Evolutionary conservation across 1,140 invertebrate genomes (phyloP).

Genomic region (Thaumatotibia leucotreta): DNA sequence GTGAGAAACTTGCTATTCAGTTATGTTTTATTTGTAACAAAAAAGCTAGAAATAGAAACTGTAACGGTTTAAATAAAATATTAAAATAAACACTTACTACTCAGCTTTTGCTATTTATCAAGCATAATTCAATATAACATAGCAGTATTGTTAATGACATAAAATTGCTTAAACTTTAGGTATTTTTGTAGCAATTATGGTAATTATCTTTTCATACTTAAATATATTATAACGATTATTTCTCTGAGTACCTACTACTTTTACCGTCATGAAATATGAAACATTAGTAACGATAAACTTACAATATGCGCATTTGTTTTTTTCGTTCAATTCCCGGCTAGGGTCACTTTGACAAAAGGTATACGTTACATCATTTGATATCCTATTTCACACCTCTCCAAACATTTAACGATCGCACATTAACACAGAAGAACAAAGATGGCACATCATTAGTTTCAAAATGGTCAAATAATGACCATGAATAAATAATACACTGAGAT

Average conservation of each 20-base stretch:
- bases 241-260: background rate
- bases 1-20: conserved; percentile 30
- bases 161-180: too few species aligned
- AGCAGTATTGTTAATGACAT: too few species aligned
- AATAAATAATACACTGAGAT: conserved; percentile 71
- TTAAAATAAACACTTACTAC: too few species aligned
- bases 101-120: too few species aligned
- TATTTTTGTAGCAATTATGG: background rate
- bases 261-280: background rate
- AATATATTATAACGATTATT: too few species aligned
- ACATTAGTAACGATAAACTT: background rate
- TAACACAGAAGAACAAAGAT: conserved; percentile 65
- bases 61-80: too few species aligned
- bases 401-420: conserved; percentile 46
- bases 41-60: too few species aligned
- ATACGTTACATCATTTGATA: conserved; percentile 48
- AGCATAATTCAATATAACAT: too few species aligned
- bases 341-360: conserved; percentile 21
- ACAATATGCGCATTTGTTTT: background rate
- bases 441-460: conserved; percentile 68
- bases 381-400: conserved; percentile 66
- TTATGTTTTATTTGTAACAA: too few species aligned
- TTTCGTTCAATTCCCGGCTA: background rate
- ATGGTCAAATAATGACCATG: conserved; percentile 75
- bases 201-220: too few species aligned